Percentiles rank a stretch among this genome's conserved stretches.
Conservation (phyloP, 2,888 invertebrate species). For the Drosophila austrosaltans region DNA sequence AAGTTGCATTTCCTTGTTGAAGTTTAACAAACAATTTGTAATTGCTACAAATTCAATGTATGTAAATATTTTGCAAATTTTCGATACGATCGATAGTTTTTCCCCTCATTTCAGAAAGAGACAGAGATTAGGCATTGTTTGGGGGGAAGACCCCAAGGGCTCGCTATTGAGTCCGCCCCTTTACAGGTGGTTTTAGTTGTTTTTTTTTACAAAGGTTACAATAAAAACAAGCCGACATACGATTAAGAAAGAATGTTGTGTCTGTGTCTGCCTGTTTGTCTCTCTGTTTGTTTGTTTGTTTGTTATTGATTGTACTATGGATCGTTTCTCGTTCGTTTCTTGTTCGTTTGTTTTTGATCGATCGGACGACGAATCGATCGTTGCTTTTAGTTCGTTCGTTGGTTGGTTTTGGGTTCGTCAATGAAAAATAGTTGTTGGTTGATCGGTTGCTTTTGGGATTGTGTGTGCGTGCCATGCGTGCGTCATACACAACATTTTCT, state of each 20-base stretch:
- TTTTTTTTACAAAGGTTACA: neutral
- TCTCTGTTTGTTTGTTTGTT: neutral
- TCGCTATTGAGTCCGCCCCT: neutral
- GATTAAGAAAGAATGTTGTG: conserved; percentile 9
- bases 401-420: conserved; percentile 40
- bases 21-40: neutral
- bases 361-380: conserved; percentile 3
- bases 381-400: neutral
- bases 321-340: neutral
- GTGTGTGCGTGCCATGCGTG: conserved; percentile 35
- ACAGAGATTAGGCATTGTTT: neutral
- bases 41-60: neutral
- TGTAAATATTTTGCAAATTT: neutral
- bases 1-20: conserved; percentile 5
- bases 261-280: neutral
- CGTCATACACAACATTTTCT: conserved; percentile 52
- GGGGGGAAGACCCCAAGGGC: conserved; percentile 16
- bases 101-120: too few species aligned
- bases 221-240: neutral
- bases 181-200: neutral
- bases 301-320: conserved; percentile 8
- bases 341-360: conserved; percentile 11
- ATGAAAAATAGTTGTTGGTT: conserved; percentile 51
- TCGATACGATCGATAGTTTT: neutral
- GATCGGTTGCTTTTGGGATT: conserved; percentile 21